phyloP scores from a whole-genome alignment of 1,140 invertebrate species.

The Drosophila arawakana region DNA sequence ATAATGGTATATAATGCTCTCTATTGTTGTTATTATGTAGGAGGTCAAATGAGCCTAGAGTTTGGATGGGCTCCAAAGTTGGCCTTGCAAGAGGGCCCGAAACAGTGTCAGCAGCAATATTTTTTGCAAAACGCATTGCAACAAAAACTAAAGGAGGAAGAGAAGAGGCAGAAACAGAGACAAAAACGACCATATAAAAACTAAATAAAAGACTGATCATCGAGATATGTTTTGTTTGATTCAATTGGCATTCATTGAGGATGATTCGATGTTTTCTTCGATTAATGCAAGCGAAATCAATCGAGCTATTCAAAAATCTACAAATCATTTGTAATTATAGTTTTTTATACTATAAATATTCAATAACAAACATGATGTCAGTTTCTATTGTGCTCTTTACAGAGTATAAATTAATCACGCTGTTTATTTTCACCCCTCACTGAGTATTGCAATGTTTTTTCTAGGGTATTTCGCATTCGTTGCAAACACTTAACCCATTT shows the following conservation, averaged over 20 bases:
- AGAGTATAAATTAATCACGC: neutral
- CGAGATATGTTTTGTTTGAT: constrained; percentile 11
- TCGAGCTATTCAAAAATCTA: constrained; percentile 10
- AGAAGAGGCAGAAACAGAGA: neutral
- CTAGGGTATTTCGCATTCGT: constrained; percentile 12
- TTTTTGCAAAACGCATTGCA: constrained; percentile 31
- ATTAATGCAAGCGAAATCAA: constrained; percentile 9
- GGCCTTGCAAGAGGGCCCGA: constrained; percentile 33
- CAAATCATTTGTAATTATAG: constrained; percentile 9
- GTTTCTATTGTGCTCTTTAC: neutral
- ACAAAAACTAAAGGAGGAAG: neutral
- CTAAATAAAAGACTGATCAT: constrained; percentile 22
- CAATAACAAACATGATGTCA: neutral
- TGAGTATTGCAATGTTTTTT: neutral
- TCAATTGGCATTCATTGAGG: constrained; percentile 27
- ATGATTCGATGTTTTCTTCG: constrained; percentile 38
- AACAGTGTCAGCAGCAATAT: constrained; percentile 37
- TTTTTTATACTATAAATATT: neutral
- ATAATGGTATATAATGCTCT: constrained; percentile 63
- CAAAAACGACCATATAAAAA: neutral
- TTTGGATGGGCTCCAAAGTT: constrained; percentile 34
- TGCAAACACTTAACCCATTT: constrained; percentile 35
- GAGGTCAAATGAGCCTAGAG: constrained; percentile 45
- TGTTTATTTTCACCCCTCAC: neutral
- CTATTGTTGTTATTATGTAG: constrained; percentile 25